These are phyloP conservation scores for Pomatostomus ruficeps DNA, from an alignment of 2,113 vertebrate species.

Conservation along the genomic window DNA sequence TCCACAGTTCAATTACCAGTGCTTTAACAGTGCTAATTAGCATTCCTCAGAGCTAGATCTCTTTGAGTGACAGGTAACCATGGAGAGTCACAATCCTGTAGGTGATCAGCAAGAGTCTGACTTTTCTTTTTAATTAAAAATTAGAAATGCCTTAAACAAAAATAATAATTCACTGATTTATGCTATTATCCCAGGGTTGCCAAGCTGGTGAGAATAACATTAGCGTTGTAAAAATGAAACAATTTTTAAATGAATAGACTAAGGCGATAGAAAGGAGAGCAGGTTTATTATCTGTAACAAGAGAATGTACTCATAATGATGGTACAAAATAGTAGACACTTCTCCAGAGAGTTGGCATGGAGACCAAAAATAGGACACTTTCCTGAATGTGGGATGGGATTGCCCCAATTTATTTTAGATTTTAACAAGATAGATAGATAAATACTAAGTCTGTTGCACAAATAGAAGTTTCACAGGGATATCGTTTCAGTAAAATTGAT, in stretches of 20 bases:
- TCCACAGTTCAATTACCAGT: conserved; percentile 65
- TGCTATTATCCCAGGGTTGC: conserved; percentile 56
- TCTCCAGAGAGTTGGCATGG: conserved; percentile 35
- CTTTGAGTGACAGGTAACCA: conserved; percentile 79
- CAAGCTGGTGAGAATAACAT: conserved; percentile 38
- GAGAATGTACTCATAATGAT: conserved; percentile 17
- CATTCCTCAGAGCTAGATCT: conserved; percentile 70
- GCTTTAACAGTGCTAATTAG: conserved; percentile 73
- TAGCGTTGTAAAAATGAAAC: conserved; percentile 30
- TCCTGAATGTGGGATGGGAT: conserved; percentile 4
- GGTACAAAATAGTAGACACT: conserved; percentile 44
- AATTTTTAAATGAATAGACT: conserved; percentile 55
- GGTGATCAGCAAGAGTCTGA: conserved; percentile 66
- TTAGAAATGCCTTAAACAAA: conserved; percentile 71
- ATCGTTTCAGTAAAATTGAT: background rate
- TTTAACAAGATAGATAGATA: conserved; percentile 28
- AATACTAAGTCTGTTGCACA: conserved; percentile 2
- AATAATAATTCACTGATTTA: conserved; percentile 58
- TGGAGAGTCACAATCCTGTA: conserved; percentile 73
- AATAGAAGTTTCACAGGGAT: background rate
- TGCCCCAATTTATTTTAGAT: conserved; percentile 32
- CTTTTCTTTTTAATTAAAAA: conserved; percentile 75
- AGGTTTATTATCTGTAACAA: conserved; percentile 45
- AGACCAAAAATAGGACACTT: conserved; percentile 35
- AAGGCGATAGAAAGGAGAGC: background rate